Conservation (phyloP, 64 coral and sea anemone genomes). For the Trachythela sp. region DNA sequence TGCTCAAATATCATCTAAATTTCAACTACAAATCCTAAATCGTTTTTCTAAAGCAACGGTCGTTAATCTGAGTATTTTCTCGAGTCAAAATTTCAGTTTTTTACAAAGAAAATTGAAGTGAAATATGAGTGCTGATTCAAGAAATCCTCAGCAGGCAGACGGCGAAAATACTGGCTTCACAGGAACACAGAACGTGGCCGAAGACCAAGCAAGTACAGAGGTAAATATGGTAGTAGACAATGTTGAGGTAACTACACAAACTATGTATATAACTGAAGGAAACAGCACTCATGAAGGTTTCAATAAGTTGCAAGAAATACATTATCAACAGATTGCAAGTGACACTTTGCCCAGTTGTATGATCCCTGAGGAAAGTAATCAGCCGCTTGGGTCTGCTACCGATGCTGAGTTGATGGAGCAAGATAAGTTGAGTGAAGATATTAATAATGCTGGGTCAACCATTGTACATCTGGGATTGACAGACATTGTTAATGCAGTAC, state of each 20-base stretch:
- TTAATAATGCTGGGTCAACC: not conserved
- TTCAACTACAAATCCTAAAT: not conserved
- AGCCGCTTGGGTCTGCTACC: not conserved
- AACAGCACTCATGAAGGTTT: not conserved
- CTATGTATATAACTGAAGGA: not conserved
- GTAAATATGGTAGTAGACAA: not conserved
- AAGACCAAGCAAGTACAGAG: not conserved
- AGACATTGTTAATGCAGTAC: constrained; percentile 8
- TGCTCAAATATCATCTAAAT: not conserved
- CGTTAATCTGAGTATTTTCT: not conserved
- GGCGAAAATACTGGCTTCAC: not conserved
- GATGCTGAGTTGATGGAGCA: not conserved
- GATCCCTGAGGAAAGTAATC: not conserved
- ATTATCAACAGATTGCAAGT: too few relatives aligned
- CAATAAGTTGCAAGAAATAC: not conserved
- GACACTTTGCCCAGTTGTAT: not conserved
- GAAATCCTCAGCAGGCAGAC: not conserved
- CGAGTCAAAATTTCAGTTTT: not conserved
- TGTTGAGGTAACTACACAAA: not conserved
- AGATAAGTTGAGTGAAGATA: not conserved
- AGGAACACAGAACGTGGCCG: not conserved
- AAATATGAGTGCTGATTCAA: not conserved
- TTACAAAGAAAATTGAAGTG: not conserved
- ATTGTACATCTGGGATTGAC: not conserved
- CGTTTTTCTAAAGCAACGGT: not conserved